Evolutionary conservation across 2,797 vertebrate species (phyloP).

Genomic region (Xenops minutus): DNA sequence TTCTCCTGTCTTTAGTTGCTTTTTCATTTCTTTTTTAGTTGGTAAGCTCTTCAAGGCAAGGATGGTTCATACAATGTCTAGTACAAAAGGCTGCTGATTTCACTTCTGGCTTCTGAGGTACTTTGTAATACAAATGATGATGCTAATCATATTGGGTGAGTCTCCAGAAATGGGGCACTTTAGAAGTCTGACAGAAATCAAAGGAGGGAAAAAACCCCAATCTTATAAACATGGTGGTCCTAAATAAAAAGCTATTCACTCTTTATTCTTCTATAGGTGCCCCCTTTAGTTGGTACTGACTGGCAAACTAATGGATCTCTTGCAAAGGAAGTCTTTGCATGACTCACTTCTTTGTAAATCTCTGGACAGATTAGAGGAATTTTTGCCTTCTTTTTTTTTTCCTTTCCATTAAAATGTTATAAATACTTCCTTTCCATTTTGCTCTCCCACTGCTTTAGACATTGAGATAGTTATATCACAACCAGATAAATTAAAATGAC

Average conservation of each 20-base stretch:
- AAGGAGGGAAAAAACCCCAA: neutral
- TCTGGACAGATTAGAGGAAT: neutral
- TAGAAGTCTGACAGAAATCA: neutral
- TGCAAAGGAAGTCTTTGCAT: neutral
- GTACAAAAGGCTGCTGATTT: constrained; percentile 43
- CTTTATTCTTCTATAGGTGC: neutral
- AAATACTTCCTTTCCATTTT: constrained; percentile 33
- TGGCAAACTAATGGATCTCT: neutral
- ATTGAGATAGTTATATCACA: constrained; percentile 22
- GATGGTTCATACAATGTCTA: neutral
- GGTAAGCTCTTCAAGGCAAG: neutral
- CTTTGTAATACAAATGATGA: constrained; percentile 20
- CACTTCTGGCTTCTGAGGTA: neutral
- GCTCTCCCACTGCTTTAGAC: neutral
- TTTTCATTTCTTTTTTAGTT: neutral
- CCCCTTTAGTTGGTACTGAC: neutral
- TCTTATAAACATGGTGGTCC: neutral
- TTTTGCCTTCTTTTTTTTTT: neutral
- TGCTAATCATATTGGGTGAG: neutral
- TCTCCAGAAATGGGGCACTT: neutral
- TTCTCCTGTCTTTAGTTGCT: neutral
- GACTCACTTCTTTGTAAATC: neutral
- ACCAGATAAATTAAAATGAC: constrained; percentile 46
- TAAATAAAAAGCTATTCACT: neutral
- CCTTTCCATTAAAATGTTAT: neutral